Base-by-base conservation (phyloP, 2,888 invertebrate genomes). In the Bhutanitis thaidina region DNA sequence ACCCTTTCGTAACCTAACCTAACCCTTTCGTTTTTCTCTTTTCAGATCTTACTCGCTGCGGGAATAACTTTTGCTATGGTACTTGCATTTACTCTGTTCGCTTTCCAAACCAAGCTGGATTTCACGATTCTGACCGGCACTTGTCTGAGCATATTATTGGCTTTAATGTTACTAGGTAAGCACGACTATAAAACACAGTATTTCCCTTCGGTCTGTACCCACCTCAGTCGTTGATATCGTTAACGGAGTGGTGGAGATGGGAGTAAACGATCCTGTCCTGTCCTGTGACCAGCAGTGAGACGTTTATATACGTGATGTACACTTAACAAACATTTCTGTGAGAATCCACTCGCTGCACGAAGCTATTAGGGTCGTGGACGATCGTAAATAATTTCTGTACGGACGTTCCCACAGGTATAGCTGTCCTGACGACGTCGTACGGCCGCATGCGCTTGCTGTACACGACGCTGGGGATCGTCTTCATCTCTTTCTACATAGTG, bases 71-170 rank as follows among this genome's bases (percentile, higher is more conserved):
- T 95, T n/a, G 94, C 93, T 0, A 93, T 98, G 16, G 95, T 96
- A 57, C 83, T 98, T 10, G 95, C 93, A 0, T 87, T 98, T 51
- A 98, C 98, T 0, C 65, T 97, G 45, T 98, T 98, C 84, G 97
- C 98, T 2, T 94, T 98, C 84, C 98, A 98, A 83, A 98, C 98
- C 0, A 97, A 95, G 76, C 93, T 91, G 81, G 96, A 96, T 83
- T 96, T 96, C 74, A 96, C 96, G 0, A 90, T 92, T 57, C 91
- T 93, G 86, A 94, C 95, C 30, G 96, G 95, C 0, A 88, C 93
- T 2, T 84, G 97, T n/a, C 93, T 97, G 45, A 94, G 95, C 37
- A 92, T 93, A 10, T 74, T 93, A 3, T 89, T 97, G 8, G 90
- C 96, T 0, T 91, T 97, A 13, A 60, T 97, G 55, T 69, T 96